These are phyloP conservation scores for Xenopus laevis DNA, from an alignment of 2,113 vertebrate species.

Conservation along the genomic window DNA sequence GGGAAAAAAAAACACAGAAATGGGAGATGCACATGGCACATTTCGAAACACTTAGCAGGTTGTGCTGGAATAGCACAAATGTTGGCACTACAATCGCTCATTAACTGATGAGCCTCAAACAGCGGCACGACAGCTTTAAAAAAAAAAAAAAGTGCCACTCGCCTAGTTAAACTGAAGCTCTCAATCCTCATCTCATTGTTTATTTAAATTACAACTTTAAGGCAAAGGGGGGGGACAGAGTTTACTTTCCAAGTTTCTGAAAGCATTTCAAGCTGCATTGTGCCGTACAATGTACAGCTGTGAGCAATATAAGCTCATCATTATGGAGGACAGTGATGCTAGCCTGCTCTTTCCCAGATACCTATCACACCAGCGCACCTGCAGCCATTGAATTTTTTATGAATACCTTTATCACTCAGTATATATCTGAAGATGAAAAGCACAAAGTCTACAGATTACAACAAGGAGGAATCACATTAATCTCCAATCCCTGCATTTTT, in stretches of 20 bases:
- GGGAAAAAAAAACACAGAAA: too few relatives aligned
- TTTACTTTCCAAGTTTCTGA: slow-evolving; percentile 16
- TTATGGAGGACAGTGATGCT: slow-evolving; percentile 25
- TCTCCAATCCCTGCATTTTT: slow-evolving; percentile 8
- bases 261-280: slow-evolving; percentile 31
- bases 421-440: slow-evolving; percentile 41
- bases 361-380: slow-evolving; percentile 40
- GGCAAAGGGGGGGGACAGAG: neutral
- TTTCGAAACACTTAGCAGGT: too few relatives aligned
- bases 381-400: slow-evolving; percentile 43
- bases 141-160: slow-evolving; percentile 6
- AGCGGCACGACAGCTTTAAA: too few relatives aligned
- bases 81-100: too few relatives aligned
- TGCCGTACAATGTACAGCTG: slow-evolving; percentile 40
- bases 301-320: slow-evolving; percentile 41
- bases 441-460: slow-evolving; percentile 41
- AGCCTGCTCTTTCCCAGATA: slow-evolving; percentile 22
- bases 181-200: slow-evolving; percentile 24
- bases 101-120: too few relatives aligned
- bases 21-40: too few relatives aligned
- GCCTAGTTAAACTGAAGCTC: neutral
- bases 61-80: too few relatives aligned
- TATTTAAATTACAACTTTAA: slow-evolving; percentile 18
- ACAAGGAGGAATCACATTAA: slow-evolving; percentile 32
- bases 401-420: slow-evolving; percentile 40